phyloP scores from a whole-genome alignment of 2,888 invertebrate species.

The Cephus runcator region DNA sequence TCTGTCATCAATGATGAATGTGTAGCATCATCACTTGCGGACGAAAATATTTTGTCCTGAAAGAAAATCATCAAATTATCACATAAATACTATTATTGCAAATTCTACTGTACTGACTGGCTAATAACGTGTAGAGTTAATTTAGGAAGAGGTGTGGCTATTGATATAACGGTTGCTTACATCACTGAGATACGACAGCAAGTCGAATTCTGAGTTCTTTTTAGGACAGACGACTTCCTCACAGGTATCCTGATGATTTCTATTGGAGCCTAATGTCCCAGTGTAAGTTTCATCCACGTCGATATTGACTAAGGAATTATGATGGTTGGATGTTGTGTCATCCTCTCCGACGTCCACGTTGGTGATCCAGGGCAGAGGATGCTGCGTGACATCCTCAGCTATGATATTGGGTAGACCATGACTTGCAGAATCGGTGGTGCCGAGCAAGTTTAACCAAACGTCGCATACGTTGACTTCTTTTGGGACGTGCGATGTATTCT shows the following conservation, averaged over 20 bases:
- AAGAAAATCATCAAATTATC: conserved; percentile 18
- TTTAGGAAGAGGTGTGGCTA: neutral
- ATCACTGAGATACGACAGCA: conserved; percentile 61
- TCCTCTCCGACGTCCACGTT: neutral
- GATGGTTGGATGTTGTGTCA: neutral
- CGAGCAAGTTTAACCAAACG: neutral
- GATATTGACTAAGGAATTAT: conserved; percentile 1
- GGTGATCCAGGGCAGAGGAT: neutral
- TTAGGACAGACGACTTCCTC: neutral
- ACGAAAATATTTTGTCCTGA: conserved; percentile 39
- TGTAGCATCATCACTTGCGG: conserved; percentile 29
- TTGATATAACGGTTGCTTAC: conserved; percentile 43
- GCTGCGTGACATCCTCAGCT: neutral
- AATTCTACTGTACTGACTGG: neutral
- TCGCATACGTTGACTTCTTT: conserved; percentile 23
- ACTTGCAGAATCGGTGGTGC: neutral
- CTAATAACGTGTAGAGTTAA: neutral
- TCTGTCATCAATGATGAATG: conserved; percentile 38
- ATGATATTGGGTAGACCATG: neutral
- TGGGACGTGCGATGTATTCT: conserved; percentile 14
- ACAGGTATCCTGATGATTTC: conserved; percentile 26
- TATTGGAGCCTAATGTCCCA: conserved; percentile 26
- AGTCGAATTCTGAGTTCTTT: conserved; percentile 44
- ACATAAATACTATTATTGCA: neutral
- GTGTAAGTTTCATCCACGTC: conserved; percentile 30